A percentile compares a stretch with the other conserved stretches of the same genome.
Evolutionary conservation across 2,888 invertebrate species (phyloP).

Genomic region (Eurytoma californica): DNA sequence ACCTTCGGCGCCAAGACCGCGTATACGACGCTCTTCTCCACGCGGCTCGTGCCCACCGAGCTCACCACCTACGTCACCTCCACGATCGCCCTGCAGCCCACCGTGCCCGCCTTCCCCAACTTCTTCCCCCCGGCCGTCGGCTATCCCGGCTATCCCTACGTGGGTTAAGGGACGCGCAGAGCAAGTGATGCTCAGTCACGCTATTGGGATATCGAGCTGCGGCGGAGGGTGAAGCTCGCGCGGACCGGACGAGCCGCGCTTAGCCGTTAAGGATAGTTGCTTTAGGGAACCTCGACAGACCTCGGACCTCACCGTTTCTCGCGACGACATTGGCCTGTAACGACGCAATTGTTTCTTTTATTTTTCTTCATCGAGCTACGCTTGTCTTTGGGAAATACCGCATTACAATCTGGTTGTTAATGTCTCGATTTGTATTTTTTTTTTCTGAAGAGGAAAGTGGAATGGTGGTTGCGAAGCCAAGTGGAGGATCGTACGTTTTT

Average conservation of each 20-base stretch:
- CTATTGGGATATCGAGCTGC: neutral
- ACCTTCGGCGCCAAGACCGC: constrained; percentile 95
- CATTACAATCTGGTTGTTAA: neutral
- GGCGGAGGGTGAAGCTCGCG: too few relatives aligned
- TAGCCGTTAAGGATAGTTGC: too few relatives aligned
- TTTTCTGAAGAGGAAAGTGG: neutral
- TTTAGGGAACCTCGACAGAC: constrained; percentile 11
- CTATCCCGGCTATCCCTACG: constrained; percentile 85
- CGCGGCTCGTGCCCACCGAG: constrained; percentile 87
- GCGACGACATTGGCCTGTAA: neutral
- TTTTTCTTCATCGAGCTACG: neutral
- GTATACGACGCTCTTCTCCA: constrained; percentile 90
- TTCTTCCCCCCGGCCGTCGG: constrained; percentile 82
- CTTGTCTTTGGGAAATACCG: neutral
- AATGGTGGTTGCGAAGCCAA: neutral
- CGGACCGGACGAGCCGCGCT: neutral
- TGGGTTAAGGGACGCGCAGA: constrained; percentile 77
- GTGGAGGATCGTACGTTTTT: neutral
- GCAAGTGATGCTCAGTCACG: too few relatives aligned
- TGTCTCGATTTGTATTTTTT: neutral
- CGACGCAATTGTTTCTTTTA: neutral
- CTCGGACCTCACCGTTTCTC: neutral
- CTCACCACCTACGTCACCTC: constrained; percentile 90
- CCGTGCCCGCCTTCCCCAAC: constrained; percentile 83
- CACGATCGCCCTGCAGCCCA: constrained; percentile 84